Conservation (phyloP, 2,113 vertebrate species). For the Chroicocephalus ridibundus region DNA sequence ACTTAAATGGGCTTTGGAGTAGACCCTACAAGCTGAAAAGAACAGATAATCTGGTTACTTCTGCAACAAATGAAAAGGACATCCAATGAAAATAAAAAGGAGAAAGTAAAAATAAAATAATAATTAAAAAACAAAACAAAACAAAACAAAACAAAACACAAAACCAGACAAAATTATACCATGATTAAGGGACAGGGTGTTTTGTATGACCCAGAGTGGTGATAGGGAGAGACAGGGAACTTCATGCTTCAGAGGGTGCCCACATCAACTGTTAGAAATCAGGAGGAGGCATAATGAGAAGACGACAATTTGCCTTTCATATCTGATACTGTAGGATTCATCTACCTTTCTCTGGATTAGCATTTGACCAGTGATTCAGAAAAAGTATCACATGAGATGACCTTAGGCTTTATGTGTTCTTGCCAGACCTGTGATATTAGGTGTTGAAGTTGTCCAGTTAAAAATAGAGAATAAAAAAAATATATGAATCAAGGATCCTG, state of each 20-base stretch:
- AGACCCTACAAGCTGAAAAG: constrained; percentile 33
- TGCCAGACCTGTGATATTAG: neutral
- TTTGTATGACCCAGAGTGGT: neutral
- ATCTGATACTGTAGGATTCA: neutral
- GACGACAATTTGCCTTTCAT: neutral
- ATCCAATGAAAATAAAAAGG: neutral
- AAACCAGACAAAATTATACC: neutral
- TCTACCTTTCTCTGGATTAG: neutral
- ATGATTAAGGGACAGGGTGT: neutral
- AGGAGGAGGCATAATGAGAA: neutral
- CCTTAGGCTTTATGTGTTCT: neutral
- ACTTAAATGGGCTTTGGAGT: constrained; percentile 17
- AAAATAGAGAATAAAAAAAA: neutral
- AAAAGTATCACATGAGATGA: neutral
- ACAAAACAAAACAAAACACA: too few species aligned
- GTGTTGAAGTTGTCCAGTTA: neutral
- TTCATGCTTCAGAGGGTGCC: neutral
- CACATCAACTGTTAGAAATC: neutral
- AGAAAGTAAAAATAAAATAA: neutral
- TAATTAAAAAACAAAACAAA: too few species aligned
- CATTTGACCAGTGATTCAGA: neutral
- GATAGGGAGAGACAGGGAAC: neutral
- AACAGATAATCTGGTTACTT: constrained; percentile 7
- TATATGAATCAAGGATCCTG: neutral
- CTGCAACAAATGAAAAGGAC: neutral